phyloP scores from a whole-genome alignment of 35 echinoderm and acorn worm genomes.

The Patiria miniata region DNA sequence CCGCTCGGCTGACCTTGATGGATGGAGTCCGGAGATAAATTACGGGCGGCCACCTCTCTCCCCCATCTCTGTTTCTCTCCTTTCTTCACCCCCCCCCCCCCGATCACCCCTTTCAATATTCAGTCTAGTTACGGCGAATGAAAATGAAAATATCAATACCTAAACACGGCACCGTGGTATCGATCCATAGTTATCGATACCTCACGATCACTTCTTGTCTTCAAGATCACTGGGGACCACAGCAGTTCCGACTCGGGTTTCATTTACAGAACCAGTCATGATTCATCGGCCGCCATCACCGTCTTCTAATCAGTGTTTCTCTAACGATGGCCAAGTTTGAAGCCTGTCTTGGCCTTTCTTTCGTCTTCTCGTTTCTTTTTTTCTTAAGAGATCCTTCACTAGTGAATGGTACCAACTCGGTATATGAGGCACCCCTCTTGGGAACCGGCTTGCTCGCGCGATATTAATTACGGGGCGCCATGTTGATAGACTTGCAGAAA shows the following conservation, averaged over 20 bases:
- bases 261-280: not conserved
- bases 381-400: too few relatives aligned
- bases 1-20: conserved; percentile 6
- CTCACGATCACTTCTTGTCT: too few relatives aligned
- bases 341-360: too few relatives aligned
- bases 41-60: conserved; percentile 1
- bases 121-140: too few relatives aligned
- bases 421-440: not conserved
- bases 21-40: not conserved
- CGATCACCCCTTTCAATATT: too few relatives aligned
- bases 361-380: too few relatives aligned
- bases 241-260: not conserved
- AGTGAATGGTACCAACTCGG: not conserved
- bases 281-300: not conserved
- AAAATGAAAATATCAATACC: too few relatives aligned
- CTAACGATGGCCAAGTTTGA: too few relatives aligned
- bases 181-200: too few relatives aligned
- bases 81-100: not conserved
- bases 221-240: not conserved
- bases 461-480: conserved; percentile 26
- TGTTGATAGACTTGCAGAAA: conserved; percentile 8
- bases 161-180: too few relatives aligned
- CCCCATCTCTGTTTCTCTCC: not conserved
- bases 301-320: not conserved
- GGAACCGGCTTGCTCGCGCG: not conserved